Base-by-base conservation (phyloP, 2,113 vertebrate species). In the Corvus moneduloides region DNA sequence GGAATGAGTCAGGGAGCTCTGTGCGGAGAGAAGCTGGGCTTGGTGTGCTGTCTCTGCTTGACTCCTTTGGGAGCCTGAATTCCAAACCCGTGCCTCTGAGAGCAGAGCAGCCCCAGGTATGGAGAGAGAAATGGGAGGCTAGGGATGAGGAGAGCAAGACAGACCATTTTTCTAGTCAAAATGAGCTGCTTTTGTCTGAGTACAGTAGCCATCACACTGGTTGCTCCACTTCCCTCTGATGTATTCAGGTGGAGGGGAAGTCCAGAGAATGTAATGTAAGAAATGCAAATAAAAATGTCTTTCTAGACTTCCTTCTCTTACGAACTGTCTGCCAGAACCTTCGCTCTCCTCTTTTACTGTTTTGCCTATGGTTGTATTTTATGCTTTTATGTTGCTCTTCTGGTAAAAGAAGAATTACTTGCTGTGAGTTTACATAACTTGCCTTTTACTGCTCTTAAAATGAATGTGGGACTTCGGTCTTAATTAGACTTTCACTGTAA, bases 331-430 rank as follows among this genome's bases (percentile, higher is more conserved):
- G 96, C 88, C 89, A 94, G 77, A 92, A 62, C 48, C 39, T 68
- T 89, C 0, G 0, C 39, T 95, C 91, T 59, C 44, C 54, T 96
- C 87, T 94, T 93, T 89, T 72, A 64, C 84, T 93, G 67, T 87
- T 95, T 96, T 95, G 95, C 92, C 84, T 92, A 87, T 94, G 80
- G 76, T 96, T 88, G 89, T 37, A 24, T 76, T 89, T 91, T 73
- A 90, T 75, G 46, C 78, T 93, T 95, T 94, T 90, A 88, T 92
- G 90, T 90, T 64, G 85, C 56, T 93, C 68, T 94, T 96, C 94
- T 95, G 73, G 94, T 96, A 93, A 78, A 94, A 95, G 96, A 93
- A 95, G 96, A 37, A 97, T 76, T 94, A 89, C 93, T 95, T 94
- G 96, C 84, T 95, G 43, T 5, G 16, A 94, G 64, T 97, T 96